Conservation (phyloP, 1,140 invertebrate genomes). For the Caenorhabditis remanei region DNA sequence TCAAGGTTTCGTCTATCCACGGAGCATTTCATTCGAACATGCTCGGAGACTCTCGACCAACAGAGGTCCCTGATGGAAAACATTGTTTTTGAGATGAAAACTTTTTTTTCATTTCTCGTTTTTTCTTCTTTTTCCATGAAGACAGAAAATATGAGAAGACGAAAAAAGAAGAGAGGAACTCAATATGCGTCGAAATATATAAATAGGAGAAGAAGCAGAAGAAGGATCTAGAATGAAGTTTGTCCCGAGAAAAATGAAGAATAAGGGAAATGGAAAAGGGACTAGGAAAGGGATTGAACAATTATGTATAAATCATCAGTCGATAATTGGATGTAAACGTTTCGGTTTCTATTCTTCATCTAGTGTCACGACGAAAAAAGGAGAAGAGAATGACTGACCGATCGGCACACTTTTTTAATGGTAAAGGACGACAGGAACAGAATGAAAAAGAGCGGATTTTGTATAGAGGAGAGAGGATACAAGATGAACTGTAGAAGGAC, state of each 20-base stretch:
- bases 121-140: not conserved
- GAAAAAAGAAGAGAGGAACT: not conserved
- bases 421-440: not conserved
- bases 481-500: too few species aligned
- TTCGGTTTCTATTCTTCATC: conserved; percentile 31
- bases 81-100: conserved; percentile 6
- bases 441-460: not conserved
- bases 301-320: conserved; percentile 56
- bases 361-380: conserved; percentile 12
- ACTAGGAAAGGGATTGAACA: not conserved
- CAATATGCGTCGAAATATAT: not conserved
- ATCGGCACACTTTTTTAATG: conserved; percentile 3
- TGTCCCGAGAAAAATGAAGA: not conserved
- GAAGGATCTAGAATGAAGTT: too few species aligned
- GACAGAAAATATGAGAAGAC: not conserved
- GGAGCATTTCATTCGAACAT: conserved; percentile 51
- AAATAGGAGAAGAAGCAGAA: not conserved
- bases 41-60: not conserved
- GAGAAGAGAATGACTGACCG: not conserved
- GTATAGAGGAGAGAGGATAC: not conserved
- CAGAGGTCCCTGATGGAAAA: not conserved
- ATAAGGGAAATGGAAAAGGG: not conserved
- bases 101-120: not conserved
- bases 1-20: too few species aligned
- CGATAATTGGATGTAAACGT: conserved; percentile 55